These are phyloP conservation scores for Congeria kusceri DNA, from an alignment of 2,888 invertebrate species.

Conservation along the genomic window DNA sequence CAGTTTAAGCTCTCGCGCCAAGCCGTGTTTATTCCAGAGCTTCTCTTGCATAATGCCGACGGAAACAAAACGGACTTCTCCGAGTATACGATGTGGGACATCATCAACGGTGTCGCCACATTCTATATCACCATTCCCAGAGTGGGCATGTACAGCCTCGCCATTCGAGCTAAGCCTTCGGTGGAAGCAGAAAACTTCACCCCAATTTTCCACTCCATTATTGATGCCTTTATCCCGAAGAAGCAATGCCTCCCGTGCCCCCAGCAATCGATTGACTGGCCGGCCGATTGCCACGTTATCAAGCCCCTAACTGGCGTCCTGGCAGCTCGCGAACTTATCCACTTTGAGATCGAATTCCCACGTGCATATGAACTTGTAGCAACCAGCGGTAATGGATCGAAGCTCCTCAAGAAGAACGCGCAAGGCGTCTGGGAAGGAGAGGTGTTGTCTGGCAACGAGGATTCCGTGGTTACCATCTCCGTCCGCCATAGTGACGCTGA, in stretches of 20 bases:
- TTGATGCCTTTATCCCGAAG: slow-evolving; percentile 63
- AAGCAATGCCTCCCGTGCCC: slow-evolving; percentile 65
- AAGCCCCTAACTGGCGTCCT: slow-evolving; percentile 58
- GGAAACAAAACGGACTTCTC: slow-evolving; percentile 57
- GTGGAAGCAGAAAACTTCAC: slow-evolving; percentile 50
- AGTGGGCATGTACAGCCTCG: slow-evolving; percentile 59
- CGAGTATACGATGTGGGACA: slow-evolving; percentile 65
- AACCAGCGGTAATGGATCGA: slow-evolving; percentile 65
- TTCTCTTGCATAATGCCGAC: slow-evolving; percentile 56
- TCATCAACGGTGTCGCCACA: slow-evolving; percentile 54
- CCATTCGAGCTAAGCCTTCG: slow-evolving; percentile 56
- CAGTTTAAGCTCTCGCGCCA: slow-evolving; percentile 53
- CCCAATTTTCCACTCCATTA: slow-evolving; percentile 61
- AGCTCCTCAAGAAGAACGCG: slow-evolving; percentile 41
- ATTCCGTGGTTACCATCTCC: slow-evolving; percentile 61
- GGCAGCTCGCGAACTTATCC: slow-evolving; percentile 55
- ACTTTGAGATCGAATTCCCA: slow-evolving; percentile 56
- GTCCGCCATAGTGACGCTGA: slow-evolving; percentile 45
- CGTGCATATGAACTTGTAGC: slow-evolving; percentile 48
- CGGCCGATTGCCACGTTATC: slow-evolving; percentile 56
- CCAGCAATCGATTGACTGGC: slow-evolving; percentile 67
- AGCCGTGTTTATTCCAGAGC: slow-evolving; percentile 60
- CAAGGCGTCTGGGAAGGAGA: slow-evolving; percentile 58
- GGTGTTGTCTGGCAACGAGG: slow-evolving; percentile 61
- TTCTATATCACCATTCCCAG: slow-evolving; percentile 58